Evolutionary conservation across 1,140 invertebrate genomes (phyloP).

Genomic region (Maniola jurtina): DNA sequence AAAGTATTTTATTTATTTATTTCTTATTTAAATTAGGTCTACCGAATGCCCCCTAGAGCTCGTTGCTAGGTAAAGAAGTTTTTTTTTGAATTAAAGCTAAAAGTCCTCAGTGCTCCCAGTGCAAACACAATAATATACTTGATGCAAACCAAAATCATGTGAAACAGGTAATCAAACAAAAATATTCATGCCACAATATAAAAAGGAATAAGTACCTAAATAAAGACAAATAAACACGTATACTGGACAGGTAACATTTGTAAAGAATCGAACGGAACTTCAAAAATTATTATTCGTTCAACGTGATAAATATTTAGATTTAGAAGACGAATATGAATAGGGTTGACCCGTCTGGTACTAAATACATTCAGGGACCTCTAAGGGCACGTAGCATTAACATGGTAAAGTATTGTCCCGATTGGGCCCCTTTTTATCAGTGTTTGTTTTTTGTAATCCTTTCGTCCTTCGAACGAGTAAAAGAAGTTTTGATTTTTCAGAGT

Average conservation of each 20-base stretch:
- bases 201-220: neutral
- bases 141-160: too few species aligned
- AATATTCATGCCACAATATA: neutral
- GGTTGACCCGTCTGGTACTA: slow-evolving; percentile 50
- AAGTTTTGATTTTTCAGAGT: neutral
- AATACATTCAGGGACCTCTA: slow-evolving; percentile 41
- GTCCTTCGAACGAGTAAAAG: slow-evolving; percentile 1
- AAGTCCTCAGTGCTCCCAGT: too few species aligned
- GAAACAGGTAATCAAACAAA: neutral
- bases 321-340: slow-evolving; percentile 46
- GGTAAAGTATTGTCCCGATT: slow-evolving; percentile 13
- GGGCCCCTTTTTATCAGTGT: slow-evolving; percentile 4
- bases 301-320: slow-evolving; percentile 59
- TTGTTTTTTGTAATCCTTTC: neutral
- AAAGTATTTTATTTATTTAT: too few species aligned
- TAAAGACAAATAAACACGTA: slow-evolving; percentile 2
- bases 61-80: too few species aligned
- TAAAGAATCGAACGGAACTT: slow-evolving; percentile 32
- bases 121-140: too few species aligned
- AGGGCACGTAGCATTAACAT: slow-evolving; percentile 37
- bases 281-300: slow-evolving; percentile 38
- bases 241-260: neutral
- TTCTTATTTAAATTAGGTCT: too few species aligned
- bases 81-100: too few species aligned
- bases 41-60: too few species aligned